These are phyloP conservation scores for Trogon melanurus DNA, from an alignment of 2,113 vertebrate genomes.

Conservation along the genomic window DNA sequence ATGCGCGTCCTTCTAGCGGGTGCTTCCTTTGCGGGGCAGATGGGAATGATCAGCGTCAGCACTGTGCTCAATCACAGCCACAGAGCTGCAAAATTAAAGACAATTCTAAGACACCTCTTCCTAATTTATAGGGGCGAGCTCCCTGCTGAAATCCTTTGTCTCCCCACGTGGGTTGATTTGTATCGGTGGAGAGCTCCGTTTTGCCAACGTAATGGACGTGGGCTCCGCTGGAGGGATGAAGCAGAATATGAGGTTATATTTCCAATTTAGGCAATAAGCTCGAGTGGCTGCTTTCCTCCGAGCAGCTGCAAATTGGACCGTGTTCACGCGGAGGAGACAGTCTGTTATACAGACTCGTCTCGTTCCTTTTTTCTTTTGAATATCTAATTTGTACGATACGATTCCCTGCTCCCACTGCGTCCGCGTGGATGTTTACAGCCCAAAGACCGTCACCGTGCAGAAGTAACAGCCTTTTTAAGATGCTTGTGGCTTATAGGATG, in stretches of 20 bases:
- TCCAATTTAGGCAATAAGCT: background rate
- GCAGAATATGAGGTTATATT: background rate
- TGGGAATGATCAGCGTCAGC: background rate
- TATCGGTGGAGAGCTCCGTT: background rate
- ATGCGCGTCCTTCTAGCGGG: fast-evolving
- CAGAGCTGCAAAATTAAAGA: background rate
- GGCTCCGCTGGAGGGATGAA: background rate
- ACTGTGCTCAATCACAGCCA: background rate
- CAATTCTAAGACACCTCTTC: background rate
- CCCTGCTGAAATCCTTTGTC: background rate
- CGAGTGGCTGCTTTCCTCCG: background rate
- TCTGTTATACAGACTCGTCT: background rate
- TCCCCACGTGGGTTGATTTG: background rate
- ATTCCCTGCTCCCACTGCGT: background rate
- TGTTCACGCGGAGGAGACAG: background rate
- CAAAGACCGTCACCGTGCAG: background rate
- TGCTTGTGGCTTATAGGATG: background rate
- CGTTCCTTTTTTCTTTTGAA: background rate
- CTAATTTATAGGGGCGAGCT: background rate
- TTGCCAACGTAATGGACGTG: background rate
- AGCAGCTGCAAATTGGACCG: background rate
- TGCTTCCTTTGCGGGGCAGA: background rate
- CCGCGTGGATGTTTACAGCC: background rate
- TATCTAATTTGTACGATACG: background rate
- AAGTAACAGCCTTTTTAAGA: background rate